Evolutionary conservation across 53 echinoderm and acorn worm species (phyloP).

Genomic region (Apostichopus leukothele): DNA sequence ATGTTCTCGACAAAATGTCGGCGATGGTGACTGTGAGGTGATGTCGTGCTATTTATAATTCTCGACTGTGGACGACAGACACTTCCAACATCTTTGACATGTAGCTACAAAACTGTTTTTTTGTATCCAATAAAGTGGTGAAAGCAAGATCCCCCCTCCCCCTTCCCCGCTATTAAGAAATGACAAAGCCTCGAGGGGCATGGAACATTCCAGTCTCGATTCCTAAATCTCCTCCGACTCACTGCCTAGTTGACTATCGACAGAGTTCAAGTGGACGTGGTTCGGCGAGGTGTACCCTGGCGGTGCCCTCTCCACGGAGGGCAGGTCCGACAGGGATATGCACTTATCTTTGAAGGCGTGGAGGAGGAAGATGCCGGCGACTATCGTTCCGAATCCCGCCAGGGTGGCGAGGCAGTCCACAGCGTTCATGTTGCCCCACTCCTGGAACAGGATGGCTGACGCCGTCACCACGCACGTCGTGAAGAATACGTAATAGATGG

Average conservation of each 20-base stretch:
- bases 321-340: constrained; percentile 62
- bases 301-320: constrained; percentile 26
- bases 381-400: constrained; percentile 82
- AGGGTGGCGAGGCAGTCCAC: constrained; percentile 67
- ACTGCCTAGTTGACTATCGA: constrained; percentile 24
- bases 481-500: constrained; percentile 94
- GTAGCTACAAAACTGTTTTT: too few species aligned
- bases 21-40: too few species aligned
- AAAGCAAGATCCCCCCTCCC: too few species aligned
- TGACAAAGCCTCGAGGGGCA: too few species aligned
- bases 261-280: constrained; percentile 32
- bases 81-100: too few species aligned
- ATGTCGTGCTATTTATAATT: too few species aligned
- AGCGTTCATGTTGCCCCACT: constrained; percentile 74
- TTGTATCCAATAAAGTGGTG: too few species aligned
- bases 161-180: too few species aligned
- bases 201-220: too few species aligned
- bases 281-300: constrained; percentile 39
- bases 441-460: constrained; percentile 82
- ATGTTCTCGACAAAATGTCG: too few species aligned
- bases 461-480: constrained; percentile 91
- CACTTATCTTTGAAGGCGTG: constrained; percentile 89
- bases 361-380: constrained; percentile 87
- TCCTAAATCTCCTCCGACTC: constrained; percentile 6
- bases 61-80: too few species aligned